Conservation (phyloP, 2,888 invertebrate genomes). For the Tholera decimalis region DNA sequence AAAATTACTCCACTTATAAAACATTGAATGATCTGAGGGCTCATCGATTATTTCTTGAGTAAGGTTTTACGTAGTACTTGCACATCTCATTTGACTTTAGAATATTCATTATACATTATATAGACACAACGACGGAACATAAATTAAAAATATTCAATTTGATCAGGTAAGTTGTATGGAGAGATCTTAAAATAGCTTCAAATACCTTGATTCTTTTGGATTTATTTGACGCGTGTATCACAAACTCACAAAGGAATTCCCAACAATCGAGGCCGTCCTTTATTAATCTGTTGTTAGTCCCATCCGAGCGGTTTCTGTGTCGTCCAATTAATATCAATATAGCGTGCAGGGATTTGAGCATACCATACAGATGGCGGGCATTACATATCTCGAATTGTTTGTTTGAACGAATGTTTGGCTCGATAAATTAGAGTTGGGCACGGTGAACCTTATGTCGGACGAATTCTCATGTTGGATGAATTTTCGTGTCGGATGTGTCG, state of each 20-base stretch:
- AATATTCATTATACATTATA: too few species aligned
- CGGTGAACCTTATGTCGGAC: conserved; percentile 42
- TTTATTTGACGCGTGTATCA: conserved; percentile 77
- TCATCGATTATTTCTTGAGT: conserved; percentile 41
- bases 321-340: conserved; percentile 86
- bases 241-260: conserved; percentile 82
- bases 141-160: conserved; percentile 47
- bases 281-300: conserved; percentile 83
- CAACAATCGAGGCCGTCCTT: conserved; percentile 77
- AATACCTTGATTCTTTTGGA: conserved; percentile 67
- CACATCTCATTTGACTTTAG: conserved; percentile 49
- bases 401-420: conserved; percentile 57
- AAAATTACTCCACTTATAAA: conserved; percentile 51
- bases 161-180: conserved; percentile 36
- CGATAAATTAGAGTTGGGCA: conserved; percentile 68
- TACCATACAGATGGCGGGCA: conserved; percentile 66
- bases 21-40: conserved; percentile 23
- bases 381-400: conserved; percentile 60
- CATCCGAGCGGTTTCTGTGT: conserved; percentile 74
- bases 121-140: conserved; percentile 17
- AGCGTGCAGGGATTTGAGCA: conserved; percentile 74
- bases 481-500: conserved; percentile 45
- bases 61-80: conserved; percentile 23
- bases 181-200: conserved; percentile 46
- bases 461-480: conserved; percentile 49